Conservation (phyloP, 1,140 invertebrate genomes). For the Cyrtorhinus lividipennis region DNA sequence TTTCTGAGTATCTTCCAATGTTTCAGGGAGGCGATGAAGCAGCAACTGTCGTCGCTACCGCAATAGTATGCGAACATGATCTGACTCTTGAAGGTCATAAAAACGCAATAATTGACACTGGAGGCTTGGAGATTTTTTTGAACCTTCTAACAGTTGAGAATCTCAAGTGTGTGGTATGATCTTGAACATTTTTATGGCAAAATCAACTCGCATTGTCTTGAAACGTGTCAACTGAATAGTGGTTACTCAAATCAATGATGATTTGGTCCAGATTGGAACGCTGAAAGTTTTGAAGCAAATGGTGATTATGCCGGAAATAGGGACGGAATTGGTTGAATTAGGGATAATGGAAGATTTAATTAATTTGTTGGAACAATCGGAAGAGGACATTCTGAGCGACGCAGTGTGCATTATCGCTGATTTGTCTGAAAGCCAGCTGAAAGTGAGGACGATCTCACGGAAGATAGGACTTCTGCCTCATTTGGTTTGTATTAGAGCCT, state of each 20-base stretch:
- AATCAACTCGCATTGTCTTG: too few relatives aligned
- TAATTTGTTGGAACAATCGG: neutral
- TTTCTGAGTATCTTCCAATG: too few relatives aligned
- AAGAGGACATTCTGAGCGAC: neutral
- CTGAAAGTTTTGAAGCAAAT: neutral
- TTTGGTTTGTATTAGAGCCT: neutral
- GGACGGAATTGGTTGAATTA: neutral
- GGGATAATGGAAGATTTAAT: constrained; percentile 2
- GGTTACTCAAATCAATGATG: too few relatives aligned
- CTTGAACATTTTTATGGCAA: neutral
- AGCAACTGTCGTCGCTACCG: neutral
- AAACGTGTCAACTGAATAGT: too few relatives aligned
- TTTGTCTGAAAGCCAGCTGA: constrained; percentile 8
- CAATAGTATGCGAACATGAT: neutral
- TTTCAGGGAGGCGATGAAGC: neutral
- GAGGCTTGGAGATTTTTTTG: constrained; percentile 2
- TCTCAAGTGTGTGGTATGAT: constrained; percentile 1
- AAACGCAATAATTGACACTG: constrained; percentile 8
- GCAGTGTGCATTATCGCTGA: neutral
- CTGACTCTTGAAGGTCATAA: neutral
- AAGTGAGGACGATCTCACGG: neutral
- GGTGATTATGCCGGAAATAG: neutral
- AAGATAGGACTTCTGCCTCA: neutral
- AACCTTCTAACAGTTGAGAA: neutral
- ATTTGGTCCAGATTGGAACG: neutral